phyloP scores from a whole-genome alignment of 2,797 vertebrate genomes.

The Erethizon dorsatum region DNA sequence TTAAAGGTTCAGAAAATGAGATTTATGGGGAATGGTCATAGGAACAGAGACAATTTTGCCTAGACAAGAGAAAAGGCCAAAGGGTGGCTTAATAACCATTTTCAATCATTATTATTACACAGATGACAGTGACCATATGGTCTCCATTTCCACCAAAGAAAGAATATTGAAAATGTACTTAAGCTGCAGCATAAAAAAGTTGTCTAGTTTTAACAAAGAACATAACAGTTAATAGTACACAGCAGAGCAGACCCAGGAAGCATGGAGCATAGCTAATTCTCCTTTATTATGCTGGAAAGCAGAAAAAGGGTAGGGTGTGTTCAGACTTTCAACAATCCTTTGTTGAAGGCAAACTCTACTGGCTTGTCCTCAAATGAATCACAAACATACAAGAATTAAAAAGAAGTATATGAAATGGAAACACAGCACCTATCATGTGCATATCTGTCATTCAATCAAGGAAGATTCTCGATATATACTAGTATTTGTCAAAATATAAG shows the following conservation, averaged over 20 bases:
- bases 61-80: conserved; percentile 80
- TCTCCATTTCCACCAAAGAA: conserved; percentile 77
- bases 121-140: conserved; percentile 81
- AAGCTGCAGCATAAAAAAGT: conserved; percentile 65
- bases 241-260: background rate
- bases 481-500: conserved; percentile 64
- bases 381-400: conserved; percentile 24
- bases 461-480: background rate
- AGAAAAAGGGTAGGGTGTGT: conserved; percentile 18
- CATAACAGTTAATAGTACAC: conserved; percentile 19
- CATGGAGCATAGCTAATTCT: background rate
- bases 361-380: conserved; percentile 58
- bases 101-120: conserved; percentile 83
- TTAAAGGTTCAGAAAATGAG: conserved; percentile 84
- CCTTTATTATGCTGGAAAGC: conserved; percentile 53
- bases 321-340: conserved; percentile 39
- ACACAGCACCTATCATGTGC: conserved; percentile 81
- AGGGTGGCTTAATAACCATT: conserved; percentile 79
- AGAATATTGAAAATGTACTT: conserved; percentile 63
- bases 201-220: conserved; percentile 77
- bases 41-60: conserved; percentile 82
- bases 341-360: conserved; percentile 63
- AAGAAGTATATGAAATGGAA: conserved; percentile 63
- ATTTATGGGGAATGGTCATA: conserved; percentile 81
- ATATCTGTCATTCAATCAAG: conserved; percentile 43